Base-by-base conservation (phyloP, 2,888 invertebrate genomes). In the Drosophila birchii region DNA sequence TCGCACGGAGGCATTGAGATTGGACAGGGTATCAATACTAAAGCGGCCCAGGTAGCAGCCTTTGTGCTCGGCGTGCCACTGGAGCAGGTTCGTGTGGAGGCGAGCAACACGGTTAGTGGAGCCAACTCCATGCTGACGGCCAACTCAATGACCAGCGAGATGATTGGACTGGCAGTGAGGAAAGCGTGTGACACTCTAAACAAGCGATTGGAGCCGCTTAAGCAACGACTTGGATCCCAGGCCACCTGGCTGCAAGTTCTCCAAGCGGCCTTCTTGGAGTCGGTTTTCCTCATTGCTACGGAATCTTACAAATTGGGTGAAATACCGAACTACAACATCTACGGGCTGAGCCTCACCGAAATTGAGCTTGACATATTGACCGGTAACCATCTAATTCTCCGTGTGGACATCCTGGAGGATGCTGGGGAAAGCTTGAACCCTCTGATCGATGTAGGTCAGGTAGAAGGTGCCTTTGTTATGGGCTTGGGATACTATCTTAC, bases 401-500 rank as follows among this genome's bases (percentile, higher is more conserved):
- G 96, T 76, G 95, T 96, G 0, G 96, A 96, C 90, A 92, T 96
- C 12, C 90, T 96, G 5, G 96, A 96, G 90, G 96, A 96, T 88
- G 94, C 94, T 8, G 96, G 96, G 5, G 93, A 95, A 74, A 96
- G 95, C 90, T 91, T 96, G 57, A 96, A 94, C 92, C 96, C 96
- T 5, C 92, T 94, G 84, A 93, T 96, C 47, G 96, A 96, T 90
- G 92, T 96, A 51, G 96, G 95, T 6, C 96, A 97, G 93, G 94
- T 96, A 4, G 96, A 96, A 92, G 97, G 97, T 1, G 96, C 96
- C 0, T 96, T 96, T 78, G 92, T 96, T 0, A 96, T 96, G 96
- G 96, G 94, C 26, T 91, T 94, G 16, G 97, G 97, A 0, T 96
- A 95, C 79, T 96, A 95, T 94, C 95, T 96, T 0, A 94, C 94